These are phyloP conservation scores for Allolobophora icterica DNA, from an alignment of 2,888 invertebrate species.

Conservation along the genomic window DNA sequence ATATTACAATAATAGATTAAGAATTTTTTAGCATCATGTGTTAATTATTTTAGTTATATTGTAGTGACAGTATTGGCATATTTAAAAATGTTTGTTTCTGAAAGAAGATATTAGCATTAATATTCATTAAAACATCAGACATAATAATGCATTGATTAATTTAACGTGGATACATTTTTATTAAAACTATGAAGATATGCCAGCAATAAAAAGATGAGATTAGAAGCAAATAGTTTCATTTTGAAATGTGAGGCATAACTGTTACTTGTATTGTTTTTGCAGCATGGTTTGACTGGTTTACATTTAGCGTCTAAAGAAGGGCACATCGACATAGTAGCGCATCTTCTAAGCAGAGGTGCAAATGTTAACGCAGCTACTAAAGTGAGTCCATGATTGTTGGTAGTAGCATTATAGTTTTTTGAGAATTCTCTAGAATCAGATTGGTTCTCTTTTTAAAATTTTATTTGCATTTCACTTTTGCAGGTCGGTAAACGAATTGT, in stretches of 20 bases:
- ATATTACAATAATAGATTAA: background rate
- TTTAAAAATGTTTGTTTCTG: too few relatives aligned
- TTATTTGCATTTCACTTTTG: too few relatives aligned
- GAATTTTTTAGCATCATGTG: background rate
- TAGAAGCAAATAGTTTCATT: background rate
- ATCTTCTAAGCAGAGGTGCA: constrained; percentile 93
- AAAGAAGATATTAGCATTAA: too few relatives aligned
- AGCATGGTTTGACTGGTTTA: constrained; percentile 76
- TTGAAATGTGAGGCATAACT: background rate
- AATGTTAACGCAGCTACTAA: constrained; percentile 88
- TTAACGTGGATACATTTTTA: too few relatives aligned
- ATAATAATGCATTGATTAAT: too few relatives aligned
- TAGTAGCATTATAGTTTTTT: background rate
- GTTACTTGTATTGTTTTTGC: constrained; percentile 28
- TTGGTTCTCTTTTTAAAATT: too few relatives aligned
- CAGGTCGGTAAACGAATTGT: too few relatives aligned
- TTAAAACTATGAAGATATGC: too few relatives aligned
- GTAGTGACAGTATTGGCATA: background rate
- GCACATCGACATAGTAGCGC: constrained; percentile 95
- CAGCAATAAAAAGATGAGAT: background rate
- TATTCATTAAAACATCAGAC: too few relatives aligned
- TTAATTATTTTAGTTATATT: background rate
- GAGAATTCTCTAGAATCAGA: background rate
- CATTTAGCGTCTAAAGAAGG: constrained; percentile 97
- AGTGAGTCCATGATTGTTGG: constrained; percentile 39